Percentiles rank a stretch among this genome's conserved stretches.
Conservation (phyloP, 2,113 vertebrate genomes). For the Ahaetulla prasina region DNA sequence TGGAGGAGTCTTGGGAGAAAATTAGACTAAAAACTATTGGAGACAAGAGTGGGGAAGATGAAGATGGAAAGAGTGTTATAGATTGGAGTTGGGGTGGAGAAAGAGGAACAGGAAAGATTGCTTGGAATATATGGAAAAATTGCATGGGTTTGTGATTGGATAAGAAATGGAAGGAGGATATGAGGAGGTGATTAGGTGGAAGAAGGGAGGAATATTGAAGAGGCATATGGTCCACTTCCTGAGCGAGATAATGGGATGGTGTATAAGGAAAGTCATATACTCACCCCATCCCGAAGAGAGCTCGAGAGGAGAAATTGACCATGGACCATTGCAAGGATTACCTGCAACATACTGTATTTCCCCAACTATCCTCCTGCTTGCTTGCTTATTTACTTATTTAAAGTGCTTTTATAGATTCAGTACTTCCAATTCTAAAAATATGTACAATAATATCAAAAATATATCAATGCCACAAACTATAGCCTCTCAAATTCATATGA, state of each 20-base stretch:
- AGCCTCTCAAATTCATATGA: not conserved
- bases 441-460: not conserved
- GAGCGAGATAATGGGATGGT: not conserved
- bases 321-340: not conserved
- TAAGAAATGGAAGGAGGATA: not conserved
- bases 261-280: not conserved
- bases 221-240: not conserved
- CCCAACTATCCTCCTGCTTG: not conserved
- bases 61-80: not conserved
- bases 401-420: not conserved
- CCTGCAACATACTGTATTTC: not conserved
- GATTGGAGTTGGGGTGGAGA: not conserved
- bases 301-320: not conserved
- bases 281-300: not conserved
- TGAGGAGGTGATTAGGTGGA: not conserved
- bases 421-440: not conserved
- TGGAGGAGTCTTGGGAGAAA: not conserved
- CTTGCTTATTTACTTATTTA: not conserved
- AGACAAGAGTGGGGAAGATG: not conserved
- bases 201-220: not conserved
- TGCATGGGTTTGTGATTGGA: not conserved
- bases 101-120: not conserved
- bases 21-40: not conserved
- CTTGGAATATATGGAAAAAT: not conserved
- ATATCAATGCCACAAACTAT: not conserved